Evolutionary conservation across 1,140 invertebrate genomes (phyloP).

Genomic region (Sitophilus oryzae): DNA sequence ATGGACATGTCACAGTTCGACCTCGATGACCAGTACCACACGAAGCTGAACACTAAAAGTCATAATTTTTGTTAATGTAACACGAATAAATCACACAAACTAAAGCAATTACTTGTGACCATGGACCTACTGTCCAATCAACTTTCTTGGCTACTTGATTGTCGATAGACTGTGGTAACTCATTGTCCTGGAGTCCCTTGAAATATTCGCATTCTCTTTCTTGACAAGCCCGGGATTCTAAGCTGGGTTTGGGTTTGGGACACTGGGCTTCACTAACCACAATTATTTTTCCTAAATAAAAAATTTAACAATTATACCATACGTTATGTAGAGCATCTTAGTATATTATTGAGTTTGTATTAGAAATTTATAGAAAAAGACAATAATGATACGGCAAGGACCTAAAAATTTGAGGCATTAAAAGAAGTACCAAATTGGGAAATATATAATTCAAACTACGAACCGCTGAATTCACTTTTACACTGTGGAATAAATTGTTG

Average conservation of each 20-base stretch:
- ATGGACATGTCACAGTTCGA: conserved; percentile 41
- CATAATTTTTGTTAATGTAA: neutral
- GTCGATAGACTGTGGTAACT: conserved; percentile 28
- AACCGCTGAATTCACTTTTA: conserved; percentile 47
- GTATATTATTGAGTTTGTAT: too few species aligned
- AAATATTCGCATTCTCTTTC: conserved; percentile 26
- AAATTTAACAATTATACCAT: too few species aligned
- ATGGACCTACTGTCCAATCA: conserved; percentile 38
- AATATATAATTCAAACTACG: neutral
- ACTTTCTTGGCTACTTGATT: conserved; percentile 17
- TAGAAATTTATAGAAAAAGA: too few species aligned
- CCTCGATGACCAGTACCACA: conserved; percentile 62
- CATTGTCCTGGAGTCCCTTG: conserved; percentile 35
- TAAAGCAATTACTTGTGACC: conserved; percentile 40
- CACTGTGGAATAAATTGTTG: conserved; percentile 58
- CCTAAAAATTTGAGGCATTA: neutral
- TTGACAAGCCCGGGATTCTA: conserved; percentile 33
- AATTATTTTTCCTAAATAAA: conserved; percentile 43
- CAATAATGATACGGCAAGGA: neutral
- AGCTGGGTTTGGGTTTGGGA: conserved; percentile 43
- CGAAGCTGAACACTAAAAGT: conserved; percentile 55
- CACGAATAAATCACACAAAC: too few species aligned
- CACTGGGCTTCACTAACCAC: conserved; percentile 48
- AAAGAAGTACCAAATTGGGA: neutral
- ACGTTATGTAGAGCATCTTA: too few species aligned